Base-by-base conservation (phyloP, 2,113 vertebrate genomes). In the Malurus melanocephalus region DNA sequence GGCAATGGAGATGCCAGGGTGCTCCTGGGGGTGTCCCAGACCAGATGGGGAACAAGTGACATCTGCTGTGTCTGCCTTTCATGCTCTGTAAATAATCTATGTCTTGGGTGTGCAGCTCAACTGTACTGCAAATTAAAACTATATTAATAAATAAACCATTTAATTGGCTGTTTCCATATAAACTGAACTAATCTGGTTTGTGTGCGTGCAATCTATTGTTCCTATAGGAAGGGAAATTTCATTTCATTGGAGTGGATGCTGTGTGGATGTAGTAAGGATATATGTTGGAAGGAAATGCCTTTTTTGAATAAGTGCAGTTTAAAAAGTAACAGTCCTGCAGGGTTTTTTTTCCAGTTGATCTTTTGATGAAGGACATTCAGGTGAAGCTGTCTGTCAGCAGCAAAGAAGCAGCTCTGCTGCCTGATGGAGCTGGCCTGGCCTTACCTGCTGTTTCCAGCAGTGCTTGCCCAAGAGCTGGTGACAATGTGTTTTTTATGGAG, bases 171-270 rank as follows among this genome's bases (percentile, higher is more conserved):
- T 56, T 93, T 40, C 67, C 49, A 12, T 27, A 46, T 46, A 35
- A 68, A 64, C 61, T 11, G 52, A 76, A 35, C 33, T 11, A 42
- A 55, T 7, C 35, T 48, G 90, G 33, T 46, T 7, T 71, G 15
- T 43, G 27, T 38, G n/a, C 18, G 16, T 49, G 55, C 23, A 19
- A 22, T 56, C 24, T 45, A 0, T 55, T 0, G 0, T 27, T 81
- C 53, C 23, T 24, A 9, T 0, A 30, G 28, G 49, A 75, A 57
- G 38, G 7, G 59, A 43, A 46, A 51, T 67, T n/a, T n/a, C 3
- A 35, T 73, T 83, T 26, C 21, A 9, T 13, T 32, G 74, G 32
- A 26, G 26, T 10, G 32, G 40, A 11, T 53, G 59, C 43, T 60
- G 24, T 45, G 53, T 53, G 43, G 18, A 45, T 45, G 28, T 10